A percentile compares a stretch with the other conserved stretches of the same genome.
Conservation (phyloP, 2,113 vertebrate species). For the Chiloscyllium plagiosum region DNA sequence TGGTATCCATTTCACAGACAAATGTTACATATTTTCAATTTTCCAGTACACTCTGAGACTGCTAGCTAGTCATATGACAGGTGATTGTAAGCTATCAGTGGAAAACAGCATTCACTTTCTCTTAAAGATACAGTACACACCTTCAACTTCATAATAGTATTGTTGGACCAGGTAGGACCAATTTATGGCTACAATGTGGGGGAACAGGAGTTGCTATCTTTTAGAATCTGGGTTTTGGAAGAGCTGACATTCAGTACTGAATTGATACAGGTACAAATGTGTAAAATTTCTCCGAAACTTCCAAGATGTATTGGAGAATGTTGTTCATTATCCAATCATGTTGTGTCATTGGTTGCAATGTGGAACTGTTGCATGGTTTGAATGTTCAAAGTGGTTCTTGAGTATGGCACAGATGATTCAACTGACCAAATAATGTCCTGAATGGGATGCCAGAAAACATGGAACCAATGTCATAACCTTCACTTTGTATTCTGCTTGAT, state of each 20-base stretch:
- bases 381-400: background rate
- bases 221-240: background rate
- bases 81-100: too few species aligned
- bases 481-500: background rate
- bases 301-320: background rate
- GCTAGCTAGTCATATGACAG: too few species aligned
- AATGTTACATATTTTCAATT: too few species aligned
- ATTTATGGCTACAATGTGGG: too few species aligned
- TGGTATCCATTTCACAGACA: too few species aligned
- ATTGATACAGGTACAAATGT: background rate
- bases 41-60: too few species aligned
- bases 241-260: background rate
- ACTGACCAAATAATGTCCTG: background rate
- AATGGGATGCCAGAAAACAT: background rate
- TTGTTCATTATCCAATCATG: background rate
- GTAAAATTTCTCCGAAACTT: background rate
- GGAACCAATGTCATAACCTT: background rate
- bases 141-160: background rate
- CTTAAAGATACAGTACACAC: too few species aligned
- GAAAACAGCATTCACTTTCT: too few species aligned
- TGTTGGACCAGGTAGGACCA: too few species aligned
- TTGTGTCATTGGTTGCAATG: background rate
- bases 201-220: too few species aligned
- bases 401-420: background rate
- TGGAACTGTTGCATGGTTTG: background rate